Evolutionary conservation across 2,888 invertebrate species (phyloP).

Genomic region (Archips xylosteana): DNA sequence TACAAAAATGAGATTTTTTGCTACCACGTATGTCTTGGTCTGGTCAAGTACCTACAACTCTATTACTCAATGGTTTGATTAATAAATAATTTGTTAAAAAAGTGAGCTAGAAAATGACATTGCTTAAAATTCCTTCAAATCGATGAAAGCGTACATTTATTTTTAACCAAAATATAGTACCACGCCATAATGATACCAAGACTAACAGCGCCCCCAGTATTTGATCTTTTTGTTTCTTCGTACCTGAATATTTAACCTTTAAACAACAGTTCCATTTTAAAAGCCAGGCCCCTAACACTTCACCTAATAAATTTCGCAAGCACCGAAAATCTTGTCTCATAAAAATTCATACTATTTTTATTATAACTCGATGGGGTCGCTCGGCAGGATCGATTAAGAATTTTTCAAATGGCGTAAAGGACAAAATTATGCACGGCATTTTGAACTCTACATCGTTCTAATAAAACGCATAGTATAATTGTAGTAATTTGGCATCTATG

Average conservation of each 20-base stretch:
- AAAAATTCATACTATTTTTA: conserved; percentile 46
- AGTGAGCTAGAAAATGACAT: too few species aligned
- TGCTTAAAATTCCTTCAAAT: too few species aligned
- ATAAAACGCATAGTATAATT: neutral
- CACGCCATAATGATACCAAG: too few species aligned
- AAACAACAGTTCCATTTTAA: conserved; percentile 3
- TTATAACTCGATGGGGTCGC: conserved; percentile 46
- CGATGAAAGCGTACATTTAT: too few species aligned
- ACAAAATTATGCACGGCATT: neutral
- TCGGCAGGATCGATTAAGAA: conserved; percentile 3
- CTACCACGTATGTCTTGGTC: too few species aligned
- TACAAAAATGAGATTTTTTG: too few species aligned
- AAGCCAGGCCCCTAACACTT: conserved; percentile 30
- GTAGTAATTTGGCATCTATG: neutral
- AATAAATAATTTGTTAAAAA: too few species aligned
- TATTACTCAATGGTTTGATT: too few species aligned
- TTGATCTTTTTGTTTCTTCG: neutral
- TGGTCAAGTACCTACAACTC: too few species aligned
- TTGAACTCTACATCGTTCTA: neutral
- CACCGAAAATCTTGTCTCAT: conserved; percentile 38
- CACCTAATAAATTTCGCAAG: conserved; percentile 40
- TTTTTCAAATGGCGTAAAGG: neutral
- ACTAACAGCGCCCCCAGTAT: neutral
- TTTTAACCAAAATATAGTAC: too few species aligned
- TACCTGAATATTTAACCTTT: neutral